Evolutionary conservation across 2,797 vertebrate species (phyloP).

Genomic region (Pteropus rufus): DNA sequence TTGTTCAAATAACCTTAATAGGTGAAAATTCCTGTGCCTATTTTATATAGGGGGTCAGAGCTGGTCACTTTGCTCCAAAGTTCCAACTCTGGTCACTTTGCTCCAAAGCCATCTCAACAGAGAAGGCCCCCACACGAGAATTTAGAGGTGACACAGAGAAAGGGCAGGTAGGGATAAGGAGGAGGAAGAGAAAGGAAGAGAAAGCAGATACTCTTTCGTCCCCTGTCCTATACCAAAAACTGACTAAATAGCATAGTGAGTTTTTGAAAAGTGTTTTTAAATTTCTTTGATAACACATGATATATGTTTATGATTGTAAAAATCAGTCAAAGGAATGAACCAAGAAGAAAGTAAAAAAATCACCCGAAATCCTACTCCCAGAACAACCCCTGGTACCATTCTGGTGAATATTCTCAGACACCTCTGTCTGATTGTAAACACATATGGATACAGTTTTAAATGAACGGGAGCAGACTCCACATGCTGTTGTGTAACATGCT

Average conservation of each 20-base stretch:
- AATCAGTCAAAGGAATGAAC: not conserved
- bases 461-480: slow-evolving; percentile 17
- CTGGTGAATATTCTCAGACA: not conserved
- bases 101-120: not conserved
- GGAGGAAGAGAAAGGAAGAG: not conserved
- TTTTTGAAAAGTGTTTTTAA: not conserved
- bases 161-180: not conserved
- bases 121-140: not conserved
- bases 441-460: slow-evolving; percentile 36
- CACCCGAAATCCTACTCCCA: not conserved
- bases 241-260: not conserved
- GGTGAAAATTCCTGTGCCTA: not conserved
- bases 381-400: not conserved
- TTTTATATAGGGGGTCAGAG: no score
- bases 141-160: not conserved
- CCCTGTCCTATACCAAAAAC: not conserved
- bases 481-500: slow-evolving; percentile 28
- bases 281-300: not conserved
- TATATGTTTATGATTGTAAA: not conserved
- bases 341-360: slow-evolving; percentile 16
- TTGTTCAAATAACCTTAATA: not conserved
- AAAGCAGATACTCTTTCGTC: not conserved
- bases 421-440: slow-evolving; percentile 48
- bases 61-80: no score
- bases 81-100: no score